Evolutionary conservation across 2,888 invertebrate genomes (phyloP), one percentile per base, ranked within the genome.

Genomic region (Drosophila acutilabella): DNA sequence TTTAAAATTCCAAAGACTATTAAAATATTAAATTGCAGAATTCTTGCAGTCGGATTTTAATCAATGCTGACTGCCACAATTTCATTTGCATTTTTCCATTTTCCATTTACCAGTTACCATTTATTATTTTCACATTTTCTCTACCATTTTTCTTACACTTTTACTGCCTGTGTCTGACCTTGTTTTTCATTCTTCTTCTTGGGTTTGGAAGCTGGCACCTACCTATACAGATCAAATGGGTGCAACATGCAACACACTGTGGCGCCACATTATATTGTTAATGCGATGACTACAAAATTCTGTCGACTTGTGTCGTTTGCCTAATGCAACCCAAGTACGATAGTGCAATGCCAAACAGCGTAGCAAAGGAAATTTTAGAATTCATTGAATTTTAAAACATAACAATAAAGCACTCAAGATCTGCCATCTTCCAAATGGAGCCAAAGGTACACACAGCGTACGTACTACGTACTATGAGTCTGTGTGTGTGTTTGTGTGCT

Each of bases 381-480:
- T 89, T 90, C 90, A 89, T 90, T 89, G 89, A 89, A 89, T 89
- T 90, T 89, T 88, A 89, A 90, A 90, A 86, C 89, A 88, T 88
- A 89, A 90, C 90, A 90, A 89, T 90, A 89, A 89, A 89, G 86
- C 90, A 89, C 90, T 90, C 90, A 90, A 81, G 87, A 76, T 76
- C 81, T 68, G 74, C 82, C 66, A 74, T 82, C 80, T 80, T 71
- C 69, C 80, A 85, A 81, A 79, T 71, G 83, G 59, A 75, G 64
- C 86, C 64, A 69, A 82, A 79, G 86, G 86, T 74, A 67, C 40
- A 51, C 40, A 68, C 41, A 56, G 13, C 11, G 38, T 10, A 2
- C n/a, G 20, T n/a, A 20, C 20, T 20, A 20, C 20, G 3, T 3
- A 23, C 6, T 62, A 38, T 26, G 5, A 16, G 14, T 62, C 23